Percentiles rank a stretch among this genome's conserved stretches.
Evolutionary conservation across 1,140 invertebrate species (phyloP).

Genomic region (Pseudomyrmex gracilis): DNA sequence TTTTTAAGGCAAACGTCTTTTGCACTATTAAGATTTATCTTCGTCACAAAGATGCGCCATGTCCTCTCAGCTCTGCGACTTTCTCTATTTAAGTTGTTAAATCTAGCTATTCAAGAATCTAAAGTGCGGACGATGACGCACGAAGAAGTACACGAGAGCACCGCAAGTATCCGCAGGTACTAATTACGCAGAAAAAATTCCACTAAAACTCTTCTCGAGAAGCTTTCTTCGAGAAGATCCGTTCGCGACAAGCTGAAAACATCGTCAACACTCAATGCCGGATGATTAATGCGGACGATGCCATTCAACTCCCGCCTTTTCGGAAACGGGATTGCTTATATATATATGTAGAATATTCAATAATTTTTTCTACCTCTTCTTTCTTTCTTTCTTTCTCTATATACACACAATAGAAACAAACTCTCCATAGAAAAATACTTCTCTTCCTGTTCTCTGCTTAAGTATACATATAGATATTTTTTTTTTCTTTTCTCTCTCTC

Average conservation of each 20-base stretch:
- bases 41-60: conserved; percentile 4
- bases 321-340: neutral
- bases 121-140: neutral
- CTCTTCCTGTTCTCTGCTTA: conserved; percentile 44
- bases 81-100: neutral
- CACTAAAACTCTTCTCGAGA: conserved; percentile 6
- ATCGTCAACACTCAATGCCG: conserved; percentile 8
- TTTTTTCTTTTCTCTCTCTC: neutral
- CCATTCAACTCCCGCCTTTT: conserved; percentile 6
- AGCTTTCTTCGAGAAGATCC: neutral
- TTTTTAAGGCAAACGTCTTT: conserved; percentile 65
- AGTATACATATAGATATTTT: conserved; percentile 50
- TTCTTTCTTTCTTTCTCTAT: conserved; percentile 52
- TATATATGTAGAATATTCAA: conserved; percentile 27
- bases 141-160: conserved; percentile 19
- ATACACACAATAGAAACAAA: conserved; percentile 70
- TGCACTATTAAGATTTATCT: conserved; percentile 58
- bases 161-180: conserved; percentile 46
- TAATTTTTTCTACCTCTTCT: conserved; percentile 34
- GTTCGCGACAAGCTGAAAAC: conserved; percentile 1
- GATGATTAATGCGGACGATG: conserved; percentile 33
- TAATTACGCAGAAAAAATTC: conserved; percentile 34
- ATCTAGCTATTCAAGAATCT: conserved; percentile 44
- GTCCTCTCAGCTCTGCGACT: neutral
- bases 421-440: conserved; percentile 77